Conservation (phyloP, 2,113 vertebrate genomes). For the Vanacampus margaritifer region DNA sequence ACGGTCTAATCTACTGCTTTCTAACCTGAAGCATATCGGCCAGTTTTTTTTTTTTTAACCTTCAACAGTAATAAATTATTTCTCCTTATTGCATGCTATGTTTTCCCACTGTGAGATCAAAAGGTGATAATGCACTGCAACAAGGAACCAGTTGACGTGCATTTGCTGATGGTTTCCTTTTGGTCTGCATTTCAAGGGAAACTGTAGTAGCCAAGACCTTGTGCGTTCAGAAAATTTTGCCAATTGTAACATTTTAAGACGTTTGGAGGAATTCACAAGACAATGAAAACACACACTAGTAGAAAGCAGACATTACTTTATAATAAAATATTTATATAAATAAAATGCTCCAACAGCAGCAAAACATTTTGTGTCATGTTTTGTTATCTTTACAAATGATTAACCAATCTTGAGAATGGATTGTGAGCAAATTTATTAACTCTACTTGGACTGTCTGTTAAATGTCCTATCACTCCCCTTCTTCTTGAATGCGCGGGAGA, state of each 20-base stretch:
- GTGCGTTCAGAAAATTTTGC: neutral
- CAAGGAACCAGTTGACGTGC: constrained; percentile 29
- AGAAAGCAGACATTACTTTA: neutral
- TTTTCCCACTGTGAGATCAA: constrained; percentile 64
- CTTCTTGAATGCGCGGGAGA: no score
- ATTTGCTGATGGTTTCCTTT: constrained; percentile 39
- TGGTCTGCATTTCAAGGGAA: constrained; percentile 23
- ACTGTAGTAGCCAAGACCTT: constrained; percentile 1
- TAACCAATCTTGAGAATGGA: no score
- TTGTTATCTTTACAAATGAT: no score
- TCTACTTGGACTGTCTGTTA: neutral
- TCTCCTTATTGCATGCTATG: constrained; percentile 57
- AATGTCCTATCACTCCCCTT: neutral
- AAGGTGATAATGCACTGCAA: constrained; percentile 54
- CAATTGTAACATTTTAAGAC: no score
- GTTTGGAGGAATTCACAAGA: neutral
- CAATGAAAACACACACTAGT: neutral
- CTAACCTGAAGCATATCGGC: constrained; percentile 68
- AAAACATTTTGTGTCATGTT: neutral
- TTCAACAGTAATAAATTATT: constrained; percentile 66
- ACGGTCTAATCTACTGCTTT: constrained; percentile 68
- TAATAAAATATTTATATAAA: neutral
- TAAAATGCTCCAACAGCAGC: neutral
- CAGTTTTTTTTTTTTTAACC: constrained; percentile 69
- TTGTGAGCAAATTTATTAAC: no score